Base-by-base conservation (phyloP, 2,113 vertebrate genomes). In the Urocolius indicus region DNA sequence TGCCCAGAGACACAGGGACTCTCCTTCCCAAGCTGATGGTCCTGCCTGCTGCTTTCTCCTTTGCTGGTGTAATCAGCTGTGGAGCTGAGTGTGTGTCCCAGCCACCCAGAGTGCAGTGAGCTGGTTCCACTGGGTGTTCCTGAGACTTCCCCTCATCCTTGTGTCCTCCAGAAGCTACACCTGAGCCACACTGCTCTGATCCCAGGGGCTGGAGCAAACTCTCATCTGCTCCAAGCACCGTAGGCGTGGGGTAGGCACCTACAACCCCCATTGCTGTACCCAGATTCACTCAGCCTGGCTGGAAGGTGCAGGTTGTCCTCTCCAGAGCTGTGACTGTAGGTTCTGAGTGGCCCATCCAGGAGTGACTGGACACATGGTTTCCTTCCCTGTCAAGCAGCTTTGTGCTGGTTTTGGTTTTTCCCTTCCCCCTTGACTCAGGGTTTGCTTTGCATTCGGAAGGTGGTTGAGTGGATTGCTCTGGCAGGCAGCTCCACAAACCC, bases 391-490 rank as follows among this genome's bases (percentile, higher is more conserved):
- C n/a, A 9, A 2, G 29, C 63, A 65, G 26, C 45, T 52, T 32
- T 48, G 45, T 32, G 22, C n/a, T n/a, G n/a, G n/a, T n/a, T n/a
- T 32, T 58, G 46, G 46, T 0, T 65, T 38, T 1, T 0, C 54
- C 5, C 32, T 73, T 29, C 24, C 11, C 20, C 26, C 5, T 27
- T 43, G 9, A 1, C 17, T 32, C 1, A 0, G 20, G 3, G 15
- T n/a, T n/a, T n/a, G n/a, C 14, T 41, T 59, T 43, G 19, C 17
- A 13, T 46, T 30, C 46, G 17, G 24, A 38, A 55, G 27, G 14
- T n/a, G n/a, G n/a, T 16, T 16, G 57, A 30, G 8, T 30, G 9
- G 26, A 5, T 11, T 10, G 38, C 38, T 41, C 38, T 41, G 38
- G 38, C 38, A 41, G 38, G 38, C 38, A 41, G n/a, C 38, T 16